Evolutionary conservation across 92 coral and sea anemone species (phyloP), one percentile per base, ranked within the genome.

Genomic region (Ricordea florida): DNA sequence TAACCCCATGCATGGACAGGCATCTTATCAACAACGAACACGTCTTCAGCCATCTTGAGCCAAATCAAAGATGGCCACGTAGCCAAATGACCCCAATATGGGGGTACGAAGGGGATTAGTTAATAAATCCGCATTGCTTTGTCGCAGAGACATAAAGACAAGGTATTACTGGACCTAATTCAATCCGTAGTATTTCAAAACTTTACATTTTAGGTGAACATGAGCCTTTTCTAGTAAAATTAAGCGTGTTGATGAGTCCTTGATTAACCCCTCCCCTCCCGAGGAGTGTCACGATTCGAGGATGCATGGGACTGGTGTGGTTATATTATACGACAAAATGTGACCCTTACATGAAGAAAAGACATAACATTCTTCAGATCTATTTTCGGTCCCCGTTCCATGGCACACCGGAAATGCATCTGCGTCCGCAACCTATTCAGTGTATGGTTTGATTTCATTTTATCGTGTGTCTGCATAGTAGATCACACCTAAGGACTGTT

Each of bases 1-100:
- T 42, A 37, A 66, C 37, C 61, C 75, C 88, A 80, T 74, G 71
- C 82, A 89, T 31, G 11, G 1, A 17, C 20, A 57, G 21, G 48
- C 53, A 38, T 42, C 32, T 1, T 41, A n/a, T 15, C 51, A 62
- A 9, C 21, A 14, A 64, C n/a, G 40, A n/a, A n/a, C n/a, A n/a
- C n/a, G n/a, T n/a, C n/a, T n/a, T 31, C 73, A 55, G 73, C 73
- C 73, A 66, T 66, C 24, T 66, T 66, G 58, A 43, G 30, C 10
- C 57, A 32, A 43, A 44, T 28, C 57, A 15, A 43, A 29, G 15
- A 29, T 31, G 30, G 41, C 57, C 58, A 30, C 41, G 67, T 40
- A 34, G 3, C 3, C 13, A 29, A n/a, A 3, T 4, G 10, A 28
- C 62, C 16, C 42, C 4, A 0, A 36, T 36, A 14, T 38, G 66